These are phyloP conservation scores for Neuroscelio doddi DNA, from an alignment of 2,888 invertebrate genomes.

Conservation along the genomic window DNA sequence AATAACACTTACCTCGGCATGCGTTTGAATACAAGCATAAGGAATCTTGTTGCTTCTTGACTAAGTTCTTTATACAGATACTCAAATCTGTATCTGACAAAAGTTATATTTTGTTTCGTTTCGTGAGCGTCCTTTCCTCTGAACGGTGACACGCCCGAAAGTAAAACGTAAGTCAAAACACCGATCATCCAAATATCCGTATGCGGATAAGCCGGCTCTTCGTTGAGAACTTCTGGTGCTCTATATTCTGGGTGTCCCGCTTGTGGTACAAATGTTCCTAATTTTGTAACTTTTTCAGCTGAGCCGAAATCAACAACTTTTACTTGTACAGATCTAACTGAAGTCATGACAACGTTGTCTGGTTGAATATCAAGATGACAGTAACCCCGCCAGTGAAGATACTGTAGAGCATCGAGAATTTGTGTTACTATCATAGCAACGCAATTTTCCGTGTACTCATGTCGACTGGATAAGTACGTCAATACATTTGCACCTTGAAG, in stretches of 20 bases:
- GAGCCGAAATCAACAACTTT: slow-evolving; percentile 95
- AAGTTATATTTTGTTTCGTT: slow-evolving; percentile 92
- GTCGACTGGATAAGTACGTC: slow-evolving; percentile 88
- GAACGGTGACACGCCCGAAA: slow-evolving; percentile 96
- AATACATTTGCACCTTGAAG: slow-evolving; percentile 93
- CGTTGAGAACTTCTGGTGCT: slow-evolving; percentile 91
- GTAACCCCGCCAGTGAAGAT: slow-evolving; percentile 94
- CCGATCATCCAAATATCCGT: slow-evolving; percentile 98
- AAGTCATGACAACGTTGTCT: slow-evolving; percentile 94
- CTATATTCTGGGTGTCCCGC: slow-evolving; percentile 85
- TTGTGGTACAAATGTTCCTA: slow-evolving; percentile 80
- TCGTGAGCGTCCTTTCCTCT: slow-evolving; percentile 86
- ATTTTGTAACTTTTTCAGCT: slow-evolving; percentile 85
- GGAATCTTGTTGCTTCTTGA: slow-evolving; percentile 93
- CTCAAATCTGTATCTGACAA: slow-evolving; percentile 94
- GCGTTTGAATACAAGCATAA: slow-evolving; percentile 96
- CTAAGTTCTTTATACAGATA: slow-evolving; percentile 95
- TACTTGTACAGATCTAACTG: slow-evolving; percentile 86
- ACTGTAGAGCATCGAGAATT: slow-evolving; percentile 91
- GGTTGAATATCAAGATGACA: slow-evolving; percentile 94
- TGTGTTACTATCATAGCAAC: slow-evolving; percentile 91
- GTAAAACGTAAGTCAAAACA: slow-evolving; percentile 90
- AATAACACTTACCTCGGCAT: slow-evolving; percentile 86
- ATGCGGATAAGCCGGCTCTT: slow-evolving; percentile 90
- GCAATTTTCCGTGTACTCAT: slow-evolving; percentile 94